phyloP scores from a whole-genome alignment of 2,797 vertebrate species.

The Enteromius radiatus region DNA sequence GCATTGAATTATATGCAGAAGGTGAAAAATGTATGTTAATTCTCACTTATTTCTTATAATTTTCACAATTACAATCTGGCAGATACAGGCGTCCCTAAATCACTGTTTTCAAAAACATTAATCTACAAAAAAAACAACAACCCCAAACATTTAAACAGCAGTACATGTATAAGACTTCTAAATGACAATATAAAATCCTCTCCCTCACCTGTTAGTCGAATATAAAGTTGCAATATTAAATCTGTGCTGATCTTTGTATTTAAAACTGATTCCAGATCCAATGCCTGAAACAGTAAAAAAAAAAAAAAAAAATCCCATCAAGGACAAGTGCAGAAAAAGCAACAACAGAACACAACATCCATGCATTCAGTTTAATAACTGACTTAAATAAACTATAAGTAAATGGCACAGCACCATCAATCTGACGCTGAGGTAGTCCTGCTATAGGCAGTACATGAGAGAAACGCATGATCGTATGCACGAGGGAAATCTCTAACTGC shows the following conservation, averaged over 20 bases:
- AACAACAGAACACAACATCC: background rate
- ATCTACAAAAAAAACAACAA: background rate
- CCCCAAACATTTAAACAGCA: background rate
- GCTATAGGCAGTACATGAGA: slow-evolving; percentile 84
- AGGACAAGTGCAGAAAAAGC: slow-evolving; percentile 27
- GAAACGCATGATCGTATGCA: slow-evolving; percentile 87
- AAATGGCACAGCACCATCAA: slow-evolving; percentile 79
- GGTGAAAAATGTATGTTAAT: background rate
- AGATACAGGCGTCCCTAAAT: background rate
- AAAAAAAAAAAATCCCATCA: background rate
- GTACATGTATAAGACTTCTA: background rate
- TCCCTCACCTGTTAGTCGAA: slow-evolving; percentile 87
- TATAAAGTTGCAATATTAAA: slow-evolving; percentile 92
- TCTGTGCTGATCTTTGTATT: slow-evolving; percentile 80
- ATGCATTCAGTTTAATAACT: background rate
- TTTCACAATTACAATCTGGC: background rate
- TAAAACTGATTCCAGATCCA: slow-evolving; percentile 86
- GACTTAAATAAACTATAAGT: background rate
- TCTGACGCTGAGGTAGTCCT: slow-evolving; percentile 85
- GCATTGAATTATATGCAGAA: too few species aligned
- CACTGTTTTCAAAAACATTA: background rate
- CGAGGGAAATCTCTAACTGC: slow-evolving; percentile 88
- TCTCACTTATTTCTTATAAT: background rate
- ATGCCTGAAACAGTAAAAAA: slow-evolving; percentile 73
- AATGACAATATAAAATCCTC: slow-evolving; percentile 8